Conservation (phyloP, 2,888 invertebrate species). For the Deilephila porcellus region DNA sequence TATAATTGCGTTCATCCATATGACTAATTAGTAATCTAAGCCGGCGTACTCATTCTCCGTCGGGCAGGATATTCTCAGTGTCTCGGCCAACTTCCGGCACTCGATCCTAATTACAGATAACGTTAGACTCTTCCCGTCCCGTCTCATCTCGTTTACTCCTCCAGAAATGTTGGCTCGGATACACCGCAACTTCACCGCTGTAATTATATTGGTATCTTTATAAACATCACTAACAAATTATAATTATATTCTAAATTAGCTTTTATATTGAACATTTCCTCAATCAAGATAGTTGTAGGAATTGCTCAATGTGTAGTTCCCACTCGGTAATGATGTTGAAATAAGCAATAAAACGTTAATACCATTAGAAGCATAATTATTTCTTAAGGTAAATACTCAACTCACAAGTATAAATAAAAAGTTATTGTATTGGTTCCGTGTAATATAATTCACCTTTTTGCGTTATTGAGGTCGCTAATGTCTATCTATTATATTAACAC, state of each 20-base stretch:
- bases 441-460: neutral
- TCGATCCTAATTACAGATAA: conserved; percentile 82
- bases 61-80: conserved; percentile 57
- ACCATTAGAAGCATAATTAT: neutral
- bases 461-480: neutral
- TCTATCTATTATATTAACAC: neutral
- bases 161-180: conserved; percentile 40
- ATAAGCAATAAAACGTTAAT: conserved; percentile 7
- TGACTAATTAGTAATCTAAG: conserved; percentile 46
- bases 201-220: conserved; percentile 33
- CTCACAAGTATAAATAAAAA: neutral
- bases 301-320: conserved; percentile 7
- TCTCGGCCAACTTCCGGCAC: conserved; percentile 67
- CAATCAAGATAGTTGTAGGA: conserved; percentile 22
- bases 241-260: conserved; percentile 25
- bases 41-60: conserved; percentile 26
- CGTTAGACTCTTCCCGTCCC: conserved; percentile 57
- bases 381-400: neutral
- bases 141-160: conserved; percentile 66
- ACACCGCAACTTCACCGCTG: conserved; percentile 40
- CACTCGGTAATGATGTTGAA: conserved; percentile 10
- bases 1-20: conserved; percentile 31
- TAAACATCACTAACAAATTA: conserved; percentile 25
- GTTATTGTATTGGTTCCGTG: no score
- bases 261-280: conserved; percentile 26